phyloP scores from a whole-genome alignment of 37 sponge, comb jelly and placozoan species.

The Agelas oroides region DNA sequence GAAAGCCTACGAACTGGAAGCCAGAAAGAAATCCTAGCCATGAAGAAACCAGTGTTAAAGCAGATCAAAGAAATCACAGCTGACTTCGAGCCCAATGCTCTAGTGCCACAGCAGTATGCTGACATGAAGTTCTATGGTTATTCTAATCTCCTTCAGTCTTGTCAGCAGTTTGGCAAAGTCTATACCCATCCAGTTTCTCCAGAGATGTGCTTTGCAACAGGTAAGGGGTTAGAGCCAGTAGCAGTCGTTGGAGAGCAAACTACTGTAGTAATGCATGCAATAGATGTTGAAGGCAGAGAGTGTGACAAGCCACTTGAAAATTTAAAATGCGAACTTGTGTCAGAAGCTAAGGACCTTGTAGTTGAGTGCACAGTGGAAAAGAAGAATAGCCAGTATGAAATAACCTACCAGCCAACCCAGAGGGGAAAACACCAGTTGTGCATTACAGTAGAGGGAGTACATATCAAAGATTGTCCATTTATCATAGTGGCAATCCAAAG shows the following conservation, averaged over 20 bases:
- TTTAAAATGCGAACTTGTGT: not conserved
- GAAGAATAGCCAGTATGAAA: not conserved
- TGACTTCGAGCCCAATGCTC: too few species aligned
- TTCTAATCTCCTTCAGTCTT: too few species aligned
- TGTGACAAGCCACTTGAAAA: not conserved
- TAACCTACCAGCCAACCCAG: not conserved
- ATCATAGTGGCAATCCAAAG: not conserved
- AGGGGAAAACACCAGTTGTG: not conserved
- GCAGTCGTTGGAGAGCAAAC: not conserved
- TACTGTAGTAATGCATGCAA: not conserved
- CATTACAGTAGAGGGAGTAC: not conserved
- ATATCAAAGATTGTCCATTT: not conserved
- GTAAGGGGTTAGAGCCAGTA: not conserved
- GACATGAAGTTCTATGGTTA: too few species aligned
- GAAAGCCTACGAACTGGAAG: too few species aligned
- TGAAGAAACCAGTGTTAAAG: too few species aligned
- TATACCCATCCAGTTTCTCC: not conserved
- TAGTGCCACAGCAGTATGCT: too few species aligned
- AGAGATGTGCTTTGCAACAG: not conserved
- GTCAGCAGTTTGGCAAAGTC: not conserved
- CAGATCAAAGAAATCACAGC: too few species aligned
- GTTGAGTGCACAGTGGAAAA: not conserved
- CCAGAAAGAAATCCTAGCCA: too few species aligned
- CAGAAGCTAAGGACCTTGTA: not conserved
- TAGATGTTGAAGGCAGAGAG: not conserved